Conservation (phyloP, 2,113 vertebrate species). For the Copsychus sechellarum region DNA sequence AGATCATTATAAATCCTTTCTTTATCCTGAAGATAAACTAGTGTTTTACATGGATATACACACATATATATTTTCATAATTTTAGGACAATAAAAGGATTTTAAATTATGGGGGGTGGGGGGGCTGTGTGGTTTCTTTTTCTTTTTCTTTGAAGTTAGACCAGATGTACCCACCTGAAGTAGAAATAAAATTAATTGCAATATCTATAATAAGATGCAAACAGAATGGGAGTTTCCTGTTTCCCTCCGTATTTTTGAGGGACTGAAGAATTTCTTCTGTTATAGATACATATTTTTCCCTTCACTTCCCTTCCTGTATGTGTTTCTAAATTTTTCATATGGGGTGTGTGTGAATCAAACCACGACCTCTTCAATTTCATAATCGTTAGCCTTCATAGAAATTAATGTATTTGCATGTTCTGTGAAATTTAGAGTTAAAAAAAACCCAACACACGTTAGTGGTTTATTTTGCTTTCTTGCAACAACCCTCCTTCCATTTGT, state of each 20-base stretch:
- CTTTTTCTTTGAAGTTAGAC: neutral
- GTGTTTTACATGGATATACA: neutral
- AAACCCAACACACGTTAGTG: accelerated
- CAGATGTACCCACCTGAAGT: neutral
- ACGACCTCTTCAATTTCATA: neutral
- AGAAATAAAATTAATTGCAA: neutral
- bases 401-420: neutral
- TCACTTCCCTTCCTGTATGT: neutral
- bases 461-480: neutral
- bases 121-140: neutral
- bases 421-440: neutral
- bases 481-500: neutral
- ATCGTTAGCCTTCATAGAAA: neutral
- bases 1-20: neutral
- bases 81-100: neutral
- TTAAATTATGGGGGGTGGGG: neutral
- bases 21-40: neutral
- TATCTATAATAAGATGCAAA: neutral
- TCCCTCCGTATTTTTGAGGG: neutral
- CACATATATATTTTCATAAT: neutral
- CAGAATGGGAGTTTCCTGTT: neutral
- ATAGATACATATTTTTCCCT: neutral
- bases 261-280: neutral
- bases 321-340: neutral
- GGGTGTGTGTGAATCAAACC: neutral